phyloP scores from a whole-genome alignment of 2,113 vertebrate species.

The Rousettus leschenaultii region DNA sequence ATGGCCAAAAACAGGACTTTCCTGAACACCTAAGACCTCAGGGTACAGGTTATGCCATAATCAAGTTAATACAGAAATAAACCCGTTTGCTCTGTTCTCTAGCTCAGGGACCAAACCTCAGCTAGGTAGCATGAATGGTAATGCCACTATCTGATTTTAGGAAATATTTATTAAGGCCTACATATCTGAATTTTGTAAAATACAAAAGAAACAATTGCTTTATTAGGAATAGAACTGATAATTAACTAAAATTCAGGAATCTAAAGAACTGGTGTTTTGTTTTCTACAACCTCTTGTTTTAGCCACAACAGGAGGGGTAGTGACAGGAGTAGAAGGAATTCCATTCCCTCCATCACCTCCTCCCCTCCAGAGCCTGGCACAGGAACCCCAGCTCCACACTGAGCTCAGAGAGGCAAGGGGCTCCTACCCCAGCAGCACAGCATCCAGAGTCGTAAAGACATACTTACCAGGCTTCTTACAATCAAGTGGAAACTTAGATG shows the following conservation, averaged over 20 bases:
- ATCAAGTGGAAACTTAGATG: not conserved
- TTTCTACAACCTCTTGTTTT: not conserved
- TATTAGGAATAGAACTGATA: not conserved
- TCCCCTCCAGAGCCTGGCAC: no score
- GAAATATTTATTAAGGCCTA: not conserved
- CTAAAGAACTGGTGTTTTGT: not conserved
- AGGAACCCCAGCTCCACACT: accelerated
- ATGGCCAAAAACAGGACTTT: not conserved
- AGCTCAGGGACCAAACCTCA: not conserved
- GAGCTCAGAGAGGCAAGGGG: not conserved
- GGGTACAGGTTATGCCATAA: not conserved
- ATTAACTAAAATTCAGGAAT: not conserved
- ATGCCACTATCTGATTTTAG: not conserved
- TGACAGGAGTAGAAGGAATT: not conserved
- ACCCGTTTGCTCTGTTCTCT: not conserved
- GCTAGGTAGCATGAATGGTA: no score
- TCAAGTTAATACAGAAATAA: not conserved
- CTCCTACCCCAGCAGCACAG: not conserved
- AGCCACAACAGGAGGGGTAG: not conserved
- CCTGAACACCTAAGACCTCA: not conserved
- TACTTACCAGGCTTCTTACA: not conserved
- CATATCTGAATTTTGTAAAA: not conserved
- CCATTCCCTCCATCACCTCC: not conserved
- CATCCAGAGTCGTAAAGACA: not conserved
- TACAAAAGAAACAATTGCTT: not conserved